Percentiles rank a stretch among this genome's conserved stretches.
phyloP scores from a whole-genome alignment of 2,888 invertebrate genomes.

The Agrenia bidenticulata region DNA sequence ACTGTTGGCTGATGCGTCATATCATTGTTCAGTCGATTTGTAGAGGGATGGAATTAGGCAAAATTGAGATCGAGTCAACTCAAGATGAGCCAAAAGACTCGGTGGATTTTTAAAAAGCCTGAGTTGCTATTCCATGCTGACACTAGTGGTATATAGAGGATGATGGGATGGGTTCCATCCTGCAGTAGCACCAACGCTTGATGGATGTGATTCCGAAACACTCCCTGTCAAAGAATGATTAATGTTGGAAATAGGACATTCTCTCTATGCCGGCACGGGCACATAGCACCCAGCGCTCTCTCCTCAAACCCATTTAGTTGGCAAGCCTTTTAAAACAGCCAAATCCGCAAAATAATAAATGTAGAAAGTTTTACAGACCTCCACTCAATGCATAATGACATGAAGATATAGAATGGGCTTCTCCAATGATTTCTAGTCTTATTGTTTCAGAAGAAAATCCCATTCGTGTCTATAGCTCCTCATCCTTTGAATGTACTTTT shows the following conservation, averaged over 20 bases:
- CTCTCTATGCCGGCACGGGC: constrained; percentile 22
- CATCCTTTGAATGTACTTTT: constrained; percentile 11
- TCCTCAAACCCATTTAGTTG: neutral
- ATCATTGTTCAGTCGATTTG: constrained; percentile 43
- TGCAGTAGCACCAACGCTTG: constrained; percentile 38
- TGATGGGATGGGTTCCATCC: neutral
- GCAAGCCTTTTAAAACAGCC: constrained; percentile 32
- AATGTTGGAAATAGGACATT: constrained; percentile 53
- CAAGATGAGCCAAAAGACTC: constrained; percentile 25
- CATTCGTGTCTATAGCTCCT: constrained; percentile 8
- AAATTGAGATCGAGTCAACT: constrained; percentile 39
- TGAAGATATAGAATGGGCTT: neutral
- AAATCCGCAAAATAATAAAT: constrained; percentile 47
- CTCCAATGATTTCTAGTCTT: constrained; percentile 11
- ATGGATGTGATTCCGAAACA: constrained; percentile 53
- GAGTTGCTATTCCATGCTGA: neutral
- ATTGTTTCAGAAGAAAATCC: constrained; percentile 19
- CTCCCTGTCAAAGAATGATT: constrained; percentile 54
- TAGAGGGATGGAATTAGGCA: constrained; percentile 37
- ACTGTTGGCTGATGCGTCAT: constrained; percentile 31
- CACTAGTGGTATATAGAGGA: neutral
- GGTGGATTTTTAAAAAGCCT: constrained; percentile 14
- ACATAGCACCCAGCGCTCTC: neutral
- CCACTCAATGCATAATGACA: constrained; percentile 2
- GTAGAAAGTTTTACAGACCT: constrained; percentile 21